phyloP scores from a whole-genome alignment of 2,888 invertebrate species.

The Apodemia hepburni region DNA sequence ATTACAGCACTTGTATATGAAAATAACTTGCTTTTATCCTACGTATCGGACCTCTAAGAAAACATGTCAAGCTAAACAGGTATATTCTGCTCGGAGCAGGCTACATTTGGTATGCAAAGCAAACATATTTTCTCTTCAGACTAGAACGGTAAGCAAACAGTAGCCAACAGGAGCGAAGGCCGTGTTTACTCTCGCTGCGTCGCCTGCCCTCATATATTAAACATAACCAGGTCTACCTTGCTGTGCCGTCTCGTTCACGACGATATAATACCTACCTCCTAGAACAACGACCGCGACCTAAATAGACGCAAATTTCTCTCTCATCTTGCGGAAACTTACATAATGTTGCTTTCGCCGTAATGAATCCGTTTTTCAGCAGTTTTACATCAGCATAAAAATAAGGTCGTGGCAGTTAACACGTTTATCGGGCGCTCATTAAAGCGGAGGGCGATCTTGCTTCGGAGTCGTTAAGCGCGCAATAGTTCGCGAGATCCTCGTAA shows the following conservation, averaged over 20 bases:
- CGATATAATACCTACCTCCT: constrained; percentile 36
- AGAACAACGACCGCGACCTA: constrained; percentile 31
- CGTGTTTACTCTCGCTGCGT: constrained; percentile 73
- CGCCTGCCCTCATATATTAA: constrained; percentile 78
- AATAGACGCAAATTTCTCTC: constrained; percentile 38
- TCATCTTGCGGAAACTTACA: constrained; percentile 32
- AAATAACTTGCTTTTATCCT: constrained; percentile 28
- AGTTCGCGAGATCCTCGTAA: constrained; percentile 80
- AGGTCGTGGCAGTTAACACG: constrained; percentile 78
- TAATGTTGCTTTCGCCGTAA: constrained; percentile 51
- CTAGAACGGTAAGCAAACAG: constrained; percentile 74
- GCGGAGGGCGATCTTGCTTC: constrained; percentile 78
- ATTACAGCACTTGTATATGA: neutral
- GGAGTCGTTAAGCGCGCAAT: constrained; percentile 80
- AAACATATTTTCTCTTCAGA: constrained; percentile 79
- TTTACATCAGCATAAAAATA: constrained; percentile 78
- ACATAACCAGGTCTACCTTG: constrained; percentile 61
- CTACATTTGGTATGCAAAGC: constrained; percentile 71
- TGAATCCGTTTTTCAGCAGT: constrained; percentile 76
- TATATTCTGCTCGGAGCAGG: constrained; percentile 48
- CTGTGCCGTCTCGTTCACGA: constrained; percentile 42
- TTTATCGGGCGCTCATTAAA: constrained; percentile 80
- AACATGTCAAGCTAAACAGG: constrained; percentile 69
- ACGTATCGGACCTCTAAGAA: constrained; percentile 56
- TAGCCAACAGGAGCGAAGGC: constrained; percentile 64